Conservation (phyloP, 1,140 invertebrate species). For the Pararge aegeria region DNA sequence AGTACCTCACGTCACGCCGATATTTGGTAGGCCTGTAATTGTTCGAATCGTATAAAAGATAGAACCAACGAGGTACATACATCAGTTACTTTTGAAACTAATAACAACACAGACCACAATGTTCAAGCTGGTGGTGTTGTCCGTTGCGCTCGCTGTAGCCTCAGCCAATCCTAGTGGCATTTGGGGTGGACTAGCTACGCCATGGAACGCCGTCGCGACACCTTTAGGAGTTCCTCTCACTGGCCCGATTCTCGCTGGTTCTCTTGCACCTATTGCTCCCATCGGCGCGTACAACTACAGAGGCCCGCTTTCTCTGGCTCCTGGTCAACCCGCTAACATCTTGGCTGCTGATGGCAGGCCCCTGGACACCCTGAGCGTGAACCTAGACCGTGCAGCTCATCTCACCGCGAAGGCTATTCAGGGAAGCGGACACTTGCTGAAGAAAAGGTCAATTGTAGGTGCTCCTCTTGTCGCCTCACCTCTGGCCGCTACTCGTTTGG, state of each 20-base stretch:
- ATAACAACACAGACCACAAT: constrained; percentile 76
- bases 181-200: constrained; percentile 9
- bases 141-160: constrained; percentile 70
- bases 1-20: background rate
- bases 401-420: constrained; percentile 38
- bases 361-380: constrained; percentile 62
- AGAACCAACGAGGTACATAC: background rate
- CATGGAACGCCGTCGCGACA: background rate
- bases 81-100: constrained; percentile 2
- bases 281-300: constrained; percentile 47
- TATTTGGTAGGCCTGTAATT: background rate
- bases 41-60: background rate
- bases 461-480: background rate
- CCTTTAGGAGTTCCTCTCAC: constrained; percentile 17
- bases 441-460: background rate
- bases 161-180: constrained; percentile 13
- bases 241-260: background rate
- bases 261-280: constrained; percentile 14
- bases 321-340: constrained; percentile 53
- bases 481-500: constrained; percentile 9
- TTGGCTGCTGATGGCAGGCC: constrained; percentile 48
- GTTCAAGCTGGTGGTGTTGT: constrained; percentile 44
- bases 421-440: constrained; percentile 4
- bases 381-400: constrained; percentile 66
- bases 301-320: constrained; percentile 54